These are phyloP conservation scores for Lepisosteus osseus DNA, from an alignment of 2,113 vertebrate genomes.

Conservation along the genomic window DNA sequence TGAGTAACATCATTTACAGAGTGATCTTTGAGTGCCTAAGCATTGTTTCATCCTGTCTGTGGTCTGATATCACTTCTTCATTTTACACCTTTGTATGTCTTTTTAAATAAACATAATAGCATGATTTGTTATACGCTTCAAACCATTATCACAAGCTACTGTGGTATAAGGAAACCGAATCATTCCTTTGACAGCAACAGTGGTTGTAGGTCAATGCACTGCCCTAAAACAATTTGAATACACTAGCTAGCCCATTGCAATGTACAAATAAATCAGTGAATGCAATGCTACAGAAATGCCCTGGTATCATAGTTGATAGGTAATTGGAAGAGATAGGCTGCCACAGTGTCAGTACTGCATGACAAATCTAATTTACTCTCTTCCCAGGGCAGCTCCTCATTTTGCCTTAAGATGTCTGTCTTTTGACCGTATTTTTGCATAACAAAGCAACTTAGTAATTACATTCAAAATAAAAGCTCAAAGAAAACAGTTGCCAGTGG, in stretches of 20 bases:
- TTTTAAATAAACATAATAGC: too few relatives aligned
- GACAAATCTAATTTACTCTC: not conserved
- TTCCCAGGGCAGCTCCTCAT: not conserved
- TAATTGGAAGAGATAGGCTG: constrained; percentile 7
- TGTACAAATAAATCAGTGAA: not conserved
- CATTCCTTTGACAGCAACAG: not conserved
- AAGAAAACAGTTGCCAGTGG: not conserved
- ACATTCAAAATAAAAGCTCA: not conserved
- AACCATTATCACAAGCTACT: too few relatives aligned
- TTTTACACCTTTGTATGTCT: too few relatives aligned
- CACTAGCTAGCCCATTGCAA: not conserved
- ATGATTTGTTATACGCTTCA: too few relatives aligned
- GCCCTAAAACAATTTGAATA: not conserved
- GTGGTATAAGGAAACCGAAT: not conserved
- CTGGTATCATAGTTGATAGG: not conserved
- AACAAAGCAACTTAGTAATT: not conserved
- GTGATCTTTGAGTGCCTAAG: too few relatives aligned
- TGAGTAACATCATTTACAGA: too few relatives aligned
- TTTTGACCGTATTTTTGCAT: not conserved
- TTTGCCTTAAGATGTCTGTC: not conserved
- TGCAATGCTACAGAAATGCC: not conserved
- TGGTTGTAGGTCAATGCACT: not conserved
- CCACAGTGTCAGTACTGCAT: not conserved
- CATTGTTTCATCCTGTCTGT: too few relatives aligned
- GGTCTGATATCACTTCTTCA: too few relatives aligned